Evolutionary conservation across 2,797 vertebrate species (phyloP).

Genomic region (Chelmon rostratus): DNA sequence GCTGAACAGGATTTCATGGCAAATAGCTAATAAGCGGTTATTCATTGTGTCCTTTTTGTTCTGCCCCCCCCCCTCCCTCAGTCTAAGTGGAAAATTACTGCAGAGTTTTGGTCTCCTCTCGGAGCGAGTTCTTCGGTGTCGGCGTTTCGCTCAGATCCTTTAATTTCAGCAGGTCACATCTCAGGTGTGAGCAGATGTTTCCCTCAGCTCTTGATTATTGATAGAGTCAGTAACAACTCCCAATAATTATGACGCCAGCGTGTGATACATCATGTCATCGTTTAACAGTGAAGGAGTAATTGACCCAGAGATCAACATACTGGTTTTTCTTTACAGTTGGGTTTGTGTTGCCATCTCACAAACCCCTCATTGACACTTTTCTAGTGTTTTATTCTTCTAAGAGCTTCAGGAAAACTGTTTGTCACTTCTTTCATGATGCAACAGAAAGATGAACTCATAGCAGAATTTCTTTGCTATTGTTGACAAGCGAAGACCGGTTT

Average conservation of each 20-base stretch:
- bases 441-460: background rate
- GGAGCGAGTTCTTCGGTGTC: background rate
- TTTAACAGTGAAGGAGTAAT: background rate
- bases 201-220: background rate
- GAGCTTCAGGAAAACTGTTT: background rate
- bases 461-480: background rate
- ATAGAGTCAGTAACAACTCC: background rate
- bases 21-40: background rate
- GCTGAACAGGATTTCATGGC: background rate
- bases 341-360: background rate
- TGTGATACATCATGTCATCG: background rate
- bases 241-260: no score
- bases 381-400: background rate
- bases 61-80: background rate
- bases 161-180: background rate
- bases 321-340: background rate
- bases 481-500: background rate
- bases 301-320: background rate
- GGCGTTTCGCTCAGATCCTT: background rate
- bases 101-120: constrained; percentile 4
- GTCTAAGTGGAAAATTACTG: background rate
- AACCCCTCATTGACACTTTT: background rate
- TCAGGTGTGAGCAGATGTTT: background rate
- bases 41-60: background rate
- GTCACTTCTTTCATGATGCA: background rate